Conservation (phyloP, 2,797 vertebrate genomes). For the Adelosebastes latens region DNA sequence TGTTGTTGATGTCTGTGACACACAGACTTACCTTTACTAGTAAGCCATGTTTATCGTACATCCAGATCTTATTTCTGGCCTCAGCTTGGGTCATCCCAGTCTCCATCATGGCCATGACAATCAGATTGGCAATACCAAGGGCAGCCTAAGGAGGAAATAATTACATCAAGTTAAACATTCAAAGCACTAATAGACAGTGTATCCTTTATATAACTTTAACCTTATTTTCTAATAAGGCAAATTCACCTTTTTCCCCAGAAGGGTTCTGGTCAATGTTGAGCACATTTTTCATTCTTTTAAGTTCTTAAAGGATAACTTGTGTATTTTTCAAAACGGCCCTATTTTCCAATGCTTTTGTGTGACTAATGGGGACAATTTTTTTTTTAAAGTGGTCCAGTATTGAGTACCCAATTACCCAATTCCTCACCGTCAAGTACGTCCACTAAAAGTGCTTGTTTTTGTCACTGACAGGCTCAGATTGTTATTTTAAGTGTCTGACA, state of each 20-base stretch:
- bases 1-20: not conserved
- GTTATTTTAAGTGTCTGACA: too few relatives aligned
- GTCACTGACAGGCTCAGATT: too few relatives aligned
- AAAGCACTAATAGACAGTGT: not conserved
- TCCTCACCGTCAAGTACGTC: not conserved
- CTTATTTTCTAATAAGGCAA: not conserved
- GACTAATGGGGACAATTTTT: not conserved
- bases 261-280: not conserved
- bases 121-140: constrained; percentile 96
- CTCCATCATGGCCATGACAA: constrained; percentile 96
- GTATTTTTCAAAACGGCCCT: too few relatives aligned
- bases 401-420: not conserved
- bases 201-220: not conserved
- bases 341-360: not conserved
- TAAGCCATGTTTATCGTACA: constrained; percentile 94
- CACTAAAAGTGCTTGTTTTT: too few relatives aligned
- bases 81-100: constrained; percentile 84
- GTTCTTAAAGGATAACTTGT: not conserved
- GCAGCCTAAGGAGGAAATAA: constrained; percentile 85
- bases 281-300: not conserved
- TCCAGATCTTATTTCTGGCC: constrained; percentile 91
- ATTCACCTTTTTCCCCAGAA: not conserved
- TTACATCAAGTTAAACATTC: not conserved
- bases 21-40: constrained; percentile 87
- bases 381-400: not conserved